These are phyloP conservation scores for Congeria kusceri DNA, from an alignment of 2,888 invertebrate species.

Conservation along the genomic window DNA sequence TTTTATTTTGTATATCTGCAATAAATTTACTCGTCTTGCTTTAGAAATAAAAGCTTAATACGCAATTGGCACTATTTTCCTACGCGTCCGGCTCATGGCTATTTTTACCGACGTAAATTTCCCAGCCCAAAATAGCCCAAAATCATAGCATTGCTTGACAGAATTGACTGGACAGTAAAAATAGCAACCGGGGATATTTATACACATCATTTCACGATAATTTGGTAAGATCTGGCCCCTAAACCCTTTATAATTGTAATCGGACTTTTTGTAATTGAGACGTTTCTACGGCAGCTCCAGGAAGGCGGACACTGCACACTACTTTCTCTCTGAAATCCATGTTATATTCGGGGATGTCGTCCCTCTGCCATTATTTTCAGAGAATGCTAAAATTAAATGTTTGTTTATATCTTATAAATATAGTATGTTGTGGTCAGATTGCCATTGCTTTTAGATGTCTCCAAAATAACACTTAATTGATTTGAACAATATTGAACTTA, in stretches of 20 bases:
- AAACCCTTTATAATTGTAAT: neutral
- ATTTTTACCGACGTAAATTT: conserved; percentile 65
- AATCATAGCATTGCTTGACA: conserved; percentile 59
- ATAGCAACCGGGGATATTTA: conserved; percentile 80
- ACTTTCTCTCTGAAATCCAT: neutral
- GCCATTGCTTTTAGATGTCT: neutral
- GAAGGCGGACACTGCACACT: neutral
- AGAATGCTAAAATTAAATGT: conserved; percentile 50
- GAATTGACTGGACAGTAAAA: conserved; percentile 84
- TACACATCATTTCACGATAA: conserved; percentile 69
- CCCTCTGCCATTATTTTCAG: conserved; percentile 42
- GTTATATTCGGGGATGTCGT: neutral
- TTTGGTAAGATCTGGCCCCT: conserved; percentile 68
- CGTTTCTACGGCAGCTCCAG: neutral
- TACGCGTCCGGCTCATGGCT: conserved; percentile 61
- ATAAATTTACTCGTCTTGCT: too few relatives aligned
- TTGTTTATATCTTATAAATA: conserved; percentile 40
- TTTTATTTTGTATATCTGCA: too few relatives aligned
- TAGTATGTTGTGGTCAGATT: conserved; percentile 33
- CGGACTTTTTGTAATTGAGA: neutral
- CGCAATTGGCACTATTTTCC: conserved; percentile 36
- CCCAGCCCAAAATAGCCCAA: conserved; percentile 66
- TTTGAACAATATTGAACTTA: neutral
- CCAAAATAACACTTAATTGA: neutral
- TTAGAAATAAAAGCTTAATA: neutral